phyloP scores from a whole-genome alignment of 2,113 vertebrate species.

The Hemicordylus capensis region DNA sequence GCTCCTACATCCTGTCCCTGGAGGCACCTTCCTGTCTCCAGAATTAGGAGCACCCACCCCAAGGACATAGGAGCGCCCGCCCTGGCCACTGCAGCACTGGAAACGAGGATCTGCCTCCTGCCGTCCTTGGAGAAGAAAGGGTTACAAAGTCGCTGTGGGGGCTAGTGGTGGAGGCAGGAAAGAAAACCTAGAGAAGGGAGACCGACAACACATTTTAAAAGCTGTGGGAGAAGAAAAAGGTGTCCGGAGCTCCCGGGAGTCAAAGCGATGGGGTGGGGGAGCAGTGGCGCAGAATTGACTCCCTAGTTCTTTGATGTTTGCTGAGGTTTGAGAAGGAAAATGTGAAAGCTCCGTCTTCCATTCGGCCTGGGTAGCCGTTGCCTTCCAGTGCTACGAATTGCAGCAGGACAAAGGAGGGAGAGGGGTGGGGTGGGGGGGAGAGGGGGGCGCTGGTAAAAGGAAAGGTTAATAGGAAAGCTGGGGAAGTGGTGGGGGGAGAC shows the following conservation, averaged over 20 bases:
- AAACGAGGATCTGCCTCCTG: conserved; percentile 7
- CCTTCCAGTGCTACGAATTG: conserved; percentile 70
- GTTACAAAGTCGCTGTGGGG: conserved; percentile 61
- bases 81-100: too few relatives aligned
- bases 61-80: too few relatives aligned
- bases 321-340: conserved; percentile 61
- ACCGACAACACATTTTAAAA: conserved; percentile 45
- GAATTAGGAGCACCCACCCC: too few relatives aligned
- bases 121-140: conserved; percentile 69
- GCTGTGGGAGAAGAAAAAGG: neutral
- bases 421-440: conserved; percentile 74
- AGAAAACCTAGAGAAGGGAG: conserved; percentile 65
- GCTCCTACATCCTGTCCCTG: too few relatives aligned
- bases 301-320: conserved; percentile 47
- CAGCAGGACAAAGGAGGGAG: conserved; percentile 73
- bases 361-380: conserved; percentile 68
- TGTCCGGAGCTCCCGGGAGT: neutral
- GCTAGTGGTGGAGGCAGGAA: conserved; percentile 61
- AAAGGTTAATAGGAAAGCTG: conserved; percentile 85
- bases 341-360: conserved; percentile 59
- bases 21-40: too few relatives aligned
- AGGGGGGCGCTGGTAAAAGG: conserved; percentile 42
- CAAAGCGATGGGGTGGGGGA: conserved; percentile 2
- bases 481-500: conserved; percentile 74
- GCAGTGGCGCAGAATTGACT: conserved; percentile 31